A percentile compares a stretch with the other conserved stretches of the same genome.
Conservation (phyloP, 92 coral and sea anemone genomes). For the Bergia sp. region DNA sequence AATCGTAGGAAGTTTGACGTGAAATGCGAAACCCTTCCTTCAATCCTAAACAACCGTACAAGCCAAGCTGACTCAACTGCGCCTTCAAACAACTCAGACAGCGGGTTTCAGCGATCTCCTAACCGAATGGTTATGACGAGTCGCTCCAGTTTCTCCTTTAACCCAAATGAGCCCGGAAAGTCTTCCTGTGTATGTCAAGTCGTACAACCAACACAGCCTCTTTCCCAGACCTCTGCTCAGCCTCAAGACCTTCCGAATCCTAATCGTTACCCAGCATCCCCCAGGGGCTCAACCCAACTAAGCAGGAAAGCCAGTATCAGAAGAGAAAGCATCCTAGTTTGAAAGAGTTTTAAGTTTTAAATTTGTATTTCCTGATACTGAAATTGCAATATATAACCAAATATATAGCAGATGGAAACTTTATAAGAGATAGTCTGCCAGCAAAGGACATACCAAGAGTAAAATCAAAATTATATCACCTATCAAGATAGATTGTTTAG, state of each 20-base stretch:
- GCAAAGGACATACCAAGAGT: neutral
- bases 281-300: constrained; percentile 38
- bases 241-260: constrained; percentile 39
- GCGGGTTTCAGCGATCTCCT: constrained; percentile 87
- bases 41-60: constrained; percentile 79
- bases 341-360: neutral
- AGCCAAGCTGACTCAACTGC: constrained; percentile 85
- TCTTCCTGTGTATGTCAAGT: constrained; percentile 73
- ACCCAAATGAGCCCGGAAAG: constrained; percentile 47
- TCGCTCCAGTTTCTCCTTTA: constrained; percentile 79
- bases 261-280: constrained; percentile 31
- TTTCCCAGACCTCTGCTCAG: neutral
- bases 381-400: neutral
- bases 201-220: constrained; percentile 47
- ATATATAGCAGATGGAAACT: neutral
- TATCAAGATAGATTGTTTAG: no score
- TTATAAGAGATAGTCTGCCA: neutral
- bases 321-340: constrained; percentile 81
- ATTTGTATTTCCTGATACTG: neutral
- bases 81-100: constrained; percentile 80
- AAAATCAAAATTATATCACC: neutral
- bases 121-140: constrained; percentile 71
- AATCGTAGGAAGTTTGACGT: constrained; percentile 79
- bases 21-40: constrained; percentile 77
- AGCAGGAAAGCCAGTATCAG: constrained; percentile 83